A percentile compares a stretch with the other conserved stretches of the same genome.
Conservation (phyloP, 2,797 vertebrate species). For the Leontocebus nigricollis region DNA sequence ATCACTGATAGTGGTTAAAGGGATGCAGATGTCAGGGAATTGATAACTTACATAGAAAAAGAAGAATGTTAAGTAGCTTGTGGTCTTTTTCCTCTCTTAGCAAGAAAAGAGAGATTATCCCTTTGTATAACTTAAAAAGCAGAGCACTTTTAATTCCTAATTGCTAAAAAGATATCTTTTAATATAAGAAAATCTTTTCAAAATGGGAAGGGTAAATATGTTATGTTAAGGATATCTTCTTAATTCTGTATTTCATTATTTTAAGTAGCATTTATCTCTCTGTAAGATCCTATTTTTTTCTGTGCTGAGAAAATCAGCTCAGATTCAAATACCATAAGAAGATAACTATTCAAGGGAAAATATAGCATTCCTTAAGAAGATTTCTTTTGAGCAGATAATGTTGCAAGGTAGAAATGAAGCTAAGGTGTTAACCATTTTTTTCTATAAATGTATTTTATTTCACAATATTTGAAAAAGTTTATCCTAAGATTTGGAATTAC, state of each 20-base stretch:
- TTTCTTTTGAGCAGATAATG: background rate
- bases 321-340: conserved; percentile 61
- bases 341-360: background rate
- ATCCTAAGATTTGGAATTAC: background rate
- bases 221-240: conserved; percentile 43
- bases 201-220: conserved; percentile 48
- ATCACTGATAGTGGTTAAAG: conserved; percentile 70
- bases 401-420: conserved; percentile 4
- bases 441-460: background rate
- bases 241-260: conserved; percentile 66
- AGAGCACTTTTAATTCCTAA: conserved; percentile 57
- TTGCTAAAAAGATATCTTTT: conserved; percentile 62
- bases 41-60: conserved; percentile 63
- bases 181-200: conserved; percentile 66
- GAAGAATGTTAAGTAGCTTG: conserved; percentile 66
- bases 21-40: conserved; percentile 51
- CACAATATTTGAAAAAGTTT: conserved; percentile 32
- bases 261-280: conserved; percentile 69
- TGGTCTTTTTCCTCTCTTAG: conserved; percentile 63
- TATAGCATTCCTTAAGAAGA: background rate
- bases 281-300: conserved; percentile 12
- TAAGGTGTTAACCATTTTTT: background rate
- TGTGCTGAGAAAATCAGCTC: conserved; percentile 68
- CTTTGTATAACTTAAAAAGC: conserved; percentile 67
- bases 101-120: conserved; percentile 64